Conservation (phyloP, 2,888 invertebrate genomes). For the Lithosia quadra region DNA sequence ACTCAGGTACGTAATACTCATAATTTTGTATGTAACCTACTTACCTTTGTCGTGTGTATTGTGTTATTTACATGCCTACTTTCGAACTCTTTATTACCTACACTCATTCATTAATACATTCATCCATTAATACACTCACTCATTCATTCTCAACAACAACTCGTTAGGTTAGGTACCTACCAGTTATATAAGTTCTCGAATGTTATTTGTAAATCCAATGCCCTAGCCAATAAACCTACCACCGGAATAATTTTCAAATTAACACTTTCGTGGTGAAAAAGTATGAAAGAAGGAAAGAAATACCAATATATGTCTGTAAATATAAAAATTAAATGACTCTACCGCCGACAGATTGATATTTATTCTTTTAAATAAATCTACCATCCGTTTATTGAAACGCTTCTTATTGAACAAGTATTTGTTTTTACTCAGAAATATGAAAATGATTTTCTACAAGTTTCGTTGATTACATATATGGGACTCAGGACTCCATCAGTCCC, state of each 20-base stretch:
- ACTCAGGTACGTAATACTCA: too few species aligned
- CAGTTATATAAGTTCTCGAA: too few species aligned
- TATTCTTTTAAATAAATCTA: neutral
- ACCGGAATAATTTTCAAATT: neutral
- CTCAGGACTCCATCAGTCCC: conserved; percentile 5
- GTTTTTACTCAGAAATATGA: neutral
- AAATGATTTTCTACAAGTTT: conserved; percentile 13
- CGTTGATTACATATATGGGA: conserved; percentile 30
- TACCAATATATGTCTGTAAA: neutral
- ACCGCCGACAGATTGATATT: neutral
- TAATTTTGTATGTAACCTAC: too few species aligned
- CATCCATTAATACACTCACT: neutral
- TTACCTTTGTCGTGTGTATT: too few species aligned
- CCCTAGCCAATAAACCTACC: too few species aligned
- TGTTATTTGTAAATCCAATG: too few species aligned
- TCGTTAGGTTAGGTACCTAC: too few species aligned
- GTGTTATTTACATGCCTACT: too few species aligned
- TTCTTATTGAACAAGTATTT: neutral
- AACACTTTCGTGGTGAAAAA: neutral
- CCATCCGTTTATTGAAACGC: too few species aligned
- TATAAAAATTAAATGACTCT: neutral
- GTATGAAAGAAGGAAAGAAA: neutral
- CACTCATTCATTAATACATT: neutral
- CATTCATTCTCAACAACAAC: neutral
- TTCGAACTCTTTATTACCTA: too few species aligned